These are phyloP conservation scores for Gymnarchus niloticus DNA, from an alignment of 2,113 vertebrate genomes.

Conservation along the genomic window DNA sequence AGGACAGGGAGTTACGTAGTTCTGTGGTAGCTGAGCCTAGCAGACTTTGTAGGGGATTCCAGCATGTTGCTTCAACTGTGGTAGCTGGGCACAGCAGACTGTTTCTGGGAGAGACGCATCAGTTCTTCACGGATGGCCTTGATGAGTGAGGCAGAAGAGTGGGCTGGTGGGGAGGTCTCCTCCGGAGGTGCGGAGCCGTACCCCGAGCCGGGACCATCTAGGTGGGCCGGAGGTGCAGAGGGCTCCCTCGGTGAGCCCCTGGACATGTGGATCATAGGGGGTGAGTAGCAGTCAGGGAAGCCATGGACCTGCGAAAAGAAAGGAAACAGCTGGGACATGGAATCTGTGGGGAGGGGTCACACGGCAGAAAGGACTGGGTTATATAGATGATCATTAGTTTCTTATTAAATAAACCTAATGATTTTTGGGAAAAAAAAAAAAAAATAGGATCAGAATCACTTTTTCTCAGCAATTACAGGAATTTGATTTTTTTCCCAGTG, in stretches of 20 bases:
- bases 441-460: no score
- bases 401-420: no score
- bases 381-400: no score
- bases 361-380: no score
- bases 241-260: constrained; percentile 75
- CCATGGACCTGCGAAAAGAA: constrained; percentile 56
- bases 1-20: constrained; percentile 45
- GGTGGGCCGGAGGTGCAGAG: constrained; percentile 68
- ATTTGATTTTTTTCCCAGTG: no score
- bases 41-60: neutral
- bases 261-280: constrained; percentile 79
- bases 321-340: neutral
- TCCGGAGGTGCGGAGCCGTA: constrained; percentile 76
- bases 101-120: constrained; percentile 92
- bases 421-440: no score
- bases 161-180: constrained; percentile 77
- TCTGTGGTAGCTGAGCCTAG: neutral
- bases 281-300: constrained; percentile 71
- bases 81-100: constrained; percentile 79
- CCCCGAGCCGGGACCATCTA: constrained; percentile 65
- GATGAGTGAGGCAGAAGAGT: constrained; percentile 95
- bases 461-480: no score
- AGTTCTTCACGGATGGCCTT: constrained; percentile 98
- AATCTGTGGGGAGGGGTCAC: no score
- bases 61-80: constrained; percentile 70